Percentiles rank a stretch among this genome's conserved stretches.
Conservation (phyloP, 2,797 vertebrate genomes). For the Valencia hispanica region DNA sequence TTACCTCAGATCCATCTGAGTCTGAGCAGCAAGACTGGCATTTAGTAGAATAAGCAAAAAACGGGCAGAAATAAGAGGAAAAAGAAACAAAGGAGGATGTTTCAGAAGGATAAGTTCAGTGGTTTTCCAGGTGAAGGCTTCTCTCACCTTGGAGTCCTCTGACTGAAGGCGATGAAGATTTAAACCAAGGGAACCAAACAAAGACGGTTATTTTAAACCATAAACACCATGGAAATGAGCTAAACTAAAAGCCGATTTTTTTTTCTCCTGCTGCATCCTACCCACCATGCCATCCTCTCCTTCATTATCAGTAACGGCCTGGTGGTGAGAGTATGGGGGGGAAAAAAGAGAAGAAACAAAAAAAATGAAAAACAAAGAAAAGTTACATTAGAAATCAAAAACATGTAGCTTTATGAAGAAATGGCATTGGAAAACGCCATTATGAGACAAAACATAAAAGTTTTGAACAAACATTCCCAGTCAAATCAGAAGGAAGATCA, state of each 20-base stretch:
- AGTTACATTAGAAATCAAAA: background rate
- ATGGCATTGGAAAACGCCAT: too few species aligned
- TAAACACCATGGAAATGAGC: accelerated
- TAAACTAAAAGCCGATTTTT: background rate
- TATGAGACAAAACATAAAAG: too few species aligned
- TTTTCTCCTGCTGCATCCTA: conserved; percentile 29
- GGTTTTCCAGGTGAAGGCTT: background rate
- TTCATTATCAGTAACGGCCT: conserved; percentile 69
- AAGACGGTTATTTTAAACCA: conserved; percentile 10
- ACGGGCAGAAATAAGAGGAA: conserved; percentile 1
- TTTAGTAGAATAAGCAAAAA: conserved; percentile 14
- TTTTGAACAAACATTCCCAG: too few species aligned
- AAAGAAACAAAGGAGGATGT: background rate
- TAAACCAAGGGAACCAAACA: conserved; percentile 4
- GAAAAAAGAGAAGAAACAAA: conserved; percentile 10
- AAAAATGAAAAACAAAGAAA: background rate
- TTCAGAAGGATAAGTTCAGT: background rate
- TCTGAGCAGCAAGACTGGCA: conserved; percentile 73
- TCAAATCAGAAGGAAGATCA: too few species aligned
- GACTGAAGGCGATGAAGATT: conserved; percentile 41
- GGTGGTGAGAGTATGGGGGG: conserved; percentile 4
- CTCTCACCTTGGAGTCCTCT: conserved; percentile 60
- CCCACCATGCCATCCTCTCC: conserved; percentile 75
- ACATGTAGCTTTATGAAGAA: too few species aligned
- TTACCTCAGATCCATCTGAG: conserved; percentile 77